Conservation (phyloP, 2,888 invertebrate species). For the Globia sparganii region DNA sequence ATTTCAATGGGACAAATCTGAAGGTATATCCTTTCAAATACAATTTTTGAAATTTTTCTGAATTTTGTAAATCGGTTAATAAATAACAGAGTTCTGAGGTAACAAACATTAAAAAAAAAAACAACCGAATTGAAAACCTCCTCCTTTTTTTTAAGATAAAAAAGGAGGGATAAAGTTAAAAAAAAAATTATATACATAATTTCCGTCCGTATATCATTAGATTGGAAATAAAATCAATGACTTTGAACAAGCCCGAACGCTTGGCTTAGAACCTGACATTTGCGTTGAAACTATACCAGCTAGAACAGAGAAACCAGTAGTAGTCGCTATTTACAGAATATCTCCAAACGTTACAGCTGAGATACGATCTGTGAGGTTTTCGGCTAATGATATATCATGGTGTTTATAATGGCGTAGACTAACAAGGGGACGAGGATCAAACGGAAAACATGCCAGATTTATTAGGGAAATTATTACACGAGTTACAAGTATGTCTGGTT, state of each 20-base stretch:
- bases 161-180: background rate
- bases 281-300: background rate
- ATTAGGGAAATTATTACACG: slow-evolving; percentile 13
- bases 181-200: background rate
- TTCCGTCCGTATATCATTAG: background rate
- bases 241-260: background rate
- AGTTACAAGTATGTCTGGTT: background rate
- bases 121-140: no score
- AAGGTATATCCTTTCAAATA: no score
- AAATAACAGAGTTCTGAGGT: no score
- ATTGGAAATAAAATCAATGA: background rate
- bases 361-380: slow-evolving; percentile 60
- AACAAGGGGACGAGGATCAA: slow-evolving; percentile 40
- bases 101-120: no score
- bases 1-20: no score
- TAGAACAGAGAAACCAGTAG: slow-evolving; percentile 31
- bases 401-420: slow-evolving; percentile 59
- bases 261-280: background rate
- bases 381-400: slow-evolving; percentile 64
- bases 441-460: slow-evolving; percentile 19
- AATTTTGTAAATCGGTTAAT: no score
- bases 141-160: no score
- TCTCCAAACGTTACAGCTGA: slow-evolving; percentile 21
- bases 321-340: slow-evolving; percentile 20
- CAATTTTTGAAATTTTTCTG: no score